phyloP scores from a whole-genome alignment of 2,113 vertebrate species.

The Triplophysa dalaica region DNA sequence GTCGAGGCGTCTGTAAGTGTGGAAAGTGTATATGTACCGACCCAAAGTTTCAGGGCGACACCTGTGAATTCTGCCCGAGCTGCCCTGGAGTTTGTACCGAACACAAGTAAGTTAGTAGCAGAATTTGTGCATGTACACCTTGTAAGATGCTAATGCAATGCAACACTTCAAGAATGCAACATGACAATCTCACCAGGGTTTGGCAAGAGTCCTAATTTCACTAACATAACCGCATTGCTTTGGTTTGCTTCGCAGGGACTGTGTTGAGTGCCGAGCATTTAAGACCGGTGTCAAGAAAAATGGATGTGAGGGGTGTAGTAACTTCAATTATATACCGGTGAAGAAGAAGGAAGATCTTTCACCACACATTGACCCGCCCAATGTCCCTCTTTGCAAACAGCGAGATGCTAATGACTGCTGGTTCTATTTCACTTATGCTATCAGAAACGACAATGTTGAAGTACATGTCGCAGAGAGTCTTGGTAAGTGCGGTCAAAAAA shows the following conservation, averaged over 20 bases:
- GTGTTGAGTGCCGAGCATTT: constrained; percentile 89
- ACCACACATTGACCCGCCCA: constrained; percentile 74
- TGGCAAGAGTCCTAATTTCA: background rate
- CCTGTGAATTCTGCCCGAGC: constrained; percentile 93
- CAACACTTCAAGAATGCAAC: too few relatives aligned
- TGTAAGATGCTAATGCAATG: too few relatives aligned
- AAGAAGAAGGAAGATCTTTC: constrained; percentile 80
- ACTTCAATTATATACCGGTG: constrained; percentile 80
- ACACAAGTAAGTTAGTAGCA: constrained; percentile 83
- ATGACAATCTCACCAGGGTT: background rate
- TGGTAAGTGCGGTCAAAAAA: constrained; percentile 71
- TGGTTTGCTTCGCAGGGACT: constrained; percentile 77
- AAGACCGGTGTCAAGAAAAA: constrained; percentile 84
- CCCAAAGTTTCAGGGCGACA: constrained; percentile 90
- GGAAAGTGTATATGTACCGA: constrained; percentile 90
- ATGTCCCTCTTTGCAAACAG: constrained; percentile 88
- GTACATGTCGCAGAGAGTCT: constrained; percentile 79
- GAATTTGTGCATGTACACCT: background rate
- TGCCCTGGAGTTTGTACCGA: constrained; percentile 90
- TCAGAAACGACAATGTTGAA: constrained; percentile 80
- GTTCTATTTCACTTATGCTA: constrained; percentile 91
- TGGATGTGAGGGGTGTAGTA: constrained; percentile 76
- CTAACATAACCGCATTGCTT: background rate
- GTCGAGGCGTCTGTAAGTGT: constrained; percentile 87
- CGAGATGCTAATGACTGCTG: constrained; percentile 92